Conservation (phyloP, 2,113 vertebrate species). For the Zosterops pallidus region DNA sequence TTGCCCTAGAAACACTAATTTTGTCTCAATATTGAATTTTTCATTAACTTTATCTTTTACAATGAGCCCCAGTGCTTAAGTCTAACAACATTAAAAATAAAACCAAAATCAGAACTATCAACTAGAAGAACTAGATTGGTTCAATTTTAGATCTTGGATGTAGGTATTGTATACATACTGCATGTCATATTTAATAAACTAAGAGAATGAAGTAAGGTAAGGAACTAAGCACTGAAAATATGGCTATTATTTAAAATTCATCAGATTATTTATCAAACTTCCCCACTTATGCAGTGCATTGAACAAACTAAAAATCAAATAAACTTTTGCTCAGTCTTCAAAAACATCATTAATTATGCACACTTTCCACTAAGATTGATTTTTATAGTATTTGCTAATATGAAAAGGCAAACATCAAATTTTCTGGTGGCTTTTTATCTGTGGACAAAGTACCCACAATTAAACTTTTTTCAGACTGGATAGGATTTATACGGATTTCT, state of each 20-base stretch:
- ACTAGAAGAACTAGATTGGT: not conserved
- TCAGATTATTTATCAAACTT: not conserved
- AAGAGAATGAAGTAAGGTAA: not conserved
- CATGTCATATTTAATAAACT: not conserved
- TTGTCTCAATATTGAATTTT: not conserved
- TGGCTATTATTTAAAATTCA: not conserved
- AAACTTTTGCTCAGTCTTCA: not conserved
- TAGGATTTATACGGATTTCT: not conserved
- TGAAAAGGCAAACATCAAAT: not conserved
- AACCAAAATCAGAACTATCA: not conserved
- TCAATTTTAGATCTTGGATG: not conserved
- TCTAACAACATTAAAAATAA: not conserved
- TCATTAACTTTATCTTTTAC: not conserved
- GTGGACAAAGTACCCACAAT: rapidly evolving
- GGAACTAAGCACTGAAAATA: not conserved
- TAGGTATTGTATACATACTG: not conserved
- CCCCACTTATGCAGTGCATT: not conserved
- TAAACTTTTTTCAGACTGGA: not conserved
- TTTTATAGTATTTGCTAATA: not conserved
- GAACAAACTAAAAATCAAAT: not conserved
- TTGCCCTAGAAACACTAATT: not conserved
- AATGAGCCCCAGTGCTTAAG: not conserved
- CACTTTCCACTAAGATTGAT: not conserved
- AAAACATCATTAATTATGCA: not conserved
- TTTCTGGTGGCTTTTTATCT: not conserved